These are phyloP conservation scores for Falco novaeseelandiae DNA, from an alignment of 2,797 vertebrate genomes.

Conservation along the genomic window DNA sequence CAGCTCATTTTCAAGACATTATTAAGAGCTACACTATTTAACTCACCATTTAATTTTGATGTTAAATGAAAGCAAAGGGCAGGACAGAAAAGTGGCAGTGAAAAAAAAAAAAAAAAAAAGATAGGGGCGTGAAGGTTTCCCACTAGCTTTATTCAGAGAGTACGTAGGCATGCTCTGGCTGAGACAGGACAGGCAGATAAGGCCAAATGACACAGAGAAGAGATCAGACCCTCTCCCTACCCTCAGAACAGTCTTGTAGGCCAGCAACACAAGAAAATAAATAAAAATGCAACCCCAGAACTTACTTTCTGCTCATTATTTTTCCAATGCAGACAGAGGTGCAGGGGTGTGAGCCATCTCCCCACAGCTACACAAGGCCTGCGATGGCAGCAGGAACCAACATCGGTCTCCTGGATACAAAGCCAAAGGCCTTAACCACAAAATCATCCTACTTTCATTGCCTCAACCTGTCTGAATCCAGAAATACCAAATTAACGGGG, in stretches of 20 bases:
- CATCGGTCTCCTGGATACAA: neutral
- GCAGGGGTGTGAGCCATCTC: neutral
- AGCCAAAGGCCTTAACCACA: neutral
- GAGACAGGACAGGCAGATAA: neutral
- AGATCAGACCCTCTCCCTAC: neutral
- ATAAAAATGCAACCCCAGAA: neutral
- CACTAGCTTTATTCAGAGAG: neutral
- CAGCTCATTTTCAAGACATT: neutral
- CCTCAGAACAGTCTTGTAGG: neutral
- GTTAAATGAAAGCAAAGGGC: neutral
- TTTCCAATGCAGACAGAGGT: neutral
- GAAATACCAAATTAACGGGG: neutral
- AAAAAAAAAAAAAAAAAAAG: neutral
- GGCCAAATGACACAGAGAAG: neutral
- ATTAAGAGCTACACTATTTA: slow-evolving; percentile 11
- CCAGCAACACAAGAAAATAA: neutral
- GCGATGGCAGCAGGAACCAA: neutral
- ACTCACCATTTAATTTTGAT: neutral
- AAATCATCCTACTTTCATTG: neutral
- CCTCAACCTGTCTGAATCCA: neutral
- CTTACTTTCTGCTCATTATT: neutral
- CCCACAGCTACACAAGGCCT: neutral
- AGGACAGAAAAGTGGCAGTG: neutral
- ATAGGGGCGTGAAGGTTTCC: neutral
- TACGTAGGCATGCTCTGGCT: neutral